Conservation (phyloP, 2,797 vertebrate species). For the Craterocephalus amniculus region DNA sequence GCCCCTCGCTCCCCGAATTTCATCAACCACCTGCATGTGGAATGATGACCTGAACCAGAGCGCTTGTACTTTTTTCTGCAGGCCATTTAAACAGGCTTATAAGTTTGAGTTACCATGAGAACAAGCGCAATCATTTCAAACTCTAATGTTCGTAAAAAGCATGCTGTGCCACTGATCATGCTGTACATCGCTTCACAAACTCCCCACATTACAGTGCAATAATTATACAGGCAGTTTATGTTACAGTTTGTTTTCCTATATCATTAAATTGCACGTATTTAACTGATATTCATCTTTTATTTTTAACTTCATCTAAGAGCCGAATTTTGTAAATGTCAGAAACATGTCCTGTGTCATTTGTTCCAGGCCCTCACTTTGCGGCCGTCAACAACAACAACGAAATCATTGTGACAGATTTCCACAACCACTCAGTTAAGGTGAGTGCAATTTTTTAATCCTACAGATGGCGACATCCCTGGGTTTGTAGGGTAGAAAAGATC, state of each 20-base stretch:
- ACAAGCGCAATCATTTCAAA: background rate
- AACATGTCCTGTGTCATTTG: slow-evolving; percentile 2
- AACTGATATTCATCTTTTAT: slow-evolving; percentile 2
- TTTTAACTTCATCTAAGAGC: background rate
- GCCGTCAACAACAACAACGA: slow-evolving; percentile 99
- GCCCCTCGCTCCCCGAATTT: slow-evolving; percentile 19
- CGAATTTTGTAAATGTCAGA: slow-evolving; percentile 10
- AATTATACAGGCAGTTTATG: background rate
- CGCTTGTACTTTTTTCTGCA: background rate
- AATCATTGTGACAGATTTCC: slow-evolving; percentile 98
- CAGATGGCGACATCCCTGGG: background rate
- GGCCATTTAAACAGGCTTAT: background rate
- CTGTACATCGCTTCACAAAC: background rate
- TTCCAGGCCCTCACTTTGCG: slow-evolving; percentile 96
- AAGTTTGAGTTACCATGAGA: background rate
- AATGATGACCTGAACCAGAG: slow-evolving; percentile 34
- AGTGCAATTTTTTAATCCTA: background rate
- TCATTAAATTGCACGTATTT: slow-evolving; percentile 25
- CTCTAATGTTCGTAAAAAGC: background rate
- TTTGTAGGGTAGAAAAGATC: background rate
- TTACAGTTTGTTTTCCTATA: background rate
- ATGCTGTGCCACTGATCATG: background rate
- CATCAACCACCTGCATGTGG: slow-evolving; percentile 74
- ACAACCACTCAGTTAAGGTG: slow-evolving; percentile 99
- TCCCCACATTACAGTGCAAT: background rate